Percentiles rank a stretch among this genome's conserved stretches.
Conservation (phyloP, 2,888 invertebrate genomes). For the Drosophila histrio region DNA sequence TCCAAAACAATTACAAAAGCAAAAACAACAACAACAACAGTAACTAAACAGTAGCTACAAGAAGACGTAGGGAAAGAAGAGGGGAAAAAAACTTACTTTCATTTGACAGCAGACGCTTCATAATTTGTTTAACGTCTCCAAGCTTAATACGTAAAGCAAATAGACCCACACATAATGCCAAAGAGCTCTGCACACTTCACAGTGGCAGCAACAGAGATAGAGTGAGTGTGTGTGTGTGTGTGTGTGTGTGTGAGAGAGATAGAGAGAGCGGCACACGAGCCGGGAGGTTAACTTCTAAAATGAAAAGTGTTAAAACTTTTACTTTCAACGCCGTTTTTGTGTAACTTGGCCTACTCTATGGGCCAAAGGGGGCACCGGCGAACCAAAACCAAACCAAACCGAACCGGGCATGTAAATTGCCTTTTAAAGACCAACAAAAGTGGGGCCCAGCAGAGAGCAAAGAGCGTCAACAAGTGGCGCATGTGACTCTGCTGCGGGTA, state of each 20-base stretch:
- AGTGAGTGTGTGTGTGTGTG: background rate
- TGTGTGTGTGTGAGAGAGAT: background rate
- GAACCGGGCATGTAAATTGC: conserved; percentile 68
- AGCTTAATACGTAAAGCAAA: conserved; percentile 74
- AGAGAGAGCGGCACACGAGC: background rate
- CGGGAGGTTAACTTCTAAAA: conserved; percentile 66
- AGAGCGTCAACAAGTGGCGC: conserved; percentile 70
- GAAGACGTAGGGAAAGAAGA: background rate
- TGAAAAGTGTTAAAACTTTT: conserved; percentile 79
- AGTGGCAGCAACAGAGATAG: background rate
- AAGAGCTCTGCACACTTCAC: conserved; percentile 18
- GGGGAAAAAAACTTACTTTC: conserved; percentile 48
- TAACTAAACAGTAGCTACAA: conserved; percentile 11
- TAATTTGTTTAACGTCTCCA: conserved; percentile 56
- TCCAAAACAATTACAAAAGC: conserved; percentile 52
- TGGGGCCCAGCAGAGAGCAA: conserved; percentile 11
- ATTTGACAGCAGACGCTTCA: conserved; percentile 69
- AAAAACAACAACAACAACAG: conserved; percentile 23
- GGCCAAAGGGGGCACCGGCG: conserved; percentile 9
- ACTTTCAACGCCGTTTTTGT: conserved; percentile 65
- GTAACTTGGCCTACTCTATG: conserved; percentile 25
- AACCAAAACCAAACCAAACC: background rate
- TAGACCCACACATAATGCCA: conserved; percentile 45
- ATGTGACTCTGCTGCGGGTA: conserved; percentile 61
- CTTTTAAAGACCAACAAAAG: conserved; percentile 62